phyloP scores from a whole-genome alignment of 2,113 vertebrate species.

The Pygoscelis adeliae region DNA sequence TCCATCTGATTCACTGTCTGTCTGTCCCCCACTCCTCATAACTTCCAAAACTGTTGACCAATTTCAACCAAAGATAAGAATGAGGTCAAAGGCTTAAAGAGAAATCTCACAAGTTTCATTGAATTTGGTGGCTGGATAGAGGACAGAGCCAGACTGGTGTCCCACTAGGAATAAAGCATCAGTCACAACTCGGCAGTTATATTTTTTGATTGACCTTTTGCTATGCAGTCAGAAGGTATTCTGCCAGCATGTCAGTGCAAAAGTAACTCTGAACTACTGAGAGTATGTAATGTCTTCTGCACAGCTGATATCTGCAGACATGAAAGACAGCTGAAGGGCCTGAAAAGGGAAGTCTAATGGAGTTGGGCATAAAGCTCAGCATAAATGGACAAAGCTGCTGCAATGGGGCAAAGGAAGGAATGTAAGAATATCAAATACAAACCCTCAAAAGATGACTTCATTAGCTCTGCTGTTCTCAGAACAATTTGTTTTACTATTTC shows the following conservation, averaged over 20 bases:
- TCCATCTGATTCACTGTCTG: neutral
- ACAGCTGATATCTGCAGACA: neutral
- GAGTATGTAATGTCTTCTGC: neutral
- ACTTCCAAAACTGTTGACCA: neutral
- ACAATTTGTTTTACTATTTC: neutral
- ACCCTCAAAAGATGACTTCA: neutral
- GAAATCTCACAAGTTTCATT: neutral
- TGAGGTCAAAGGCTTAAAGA: neutral
- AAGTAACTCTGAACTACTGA: neutral
- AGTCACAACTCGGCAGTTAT: neutral
- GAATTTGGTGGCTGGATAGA: neutral
- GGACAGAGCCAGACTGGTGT: neutral
- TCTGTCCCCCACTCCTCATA: neutral
- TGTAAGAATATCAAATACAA: neutral
- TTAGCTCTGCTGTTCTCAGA: neutral
- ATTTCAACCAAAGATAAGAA: neutral
- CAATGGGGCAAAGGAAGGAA: neutral
- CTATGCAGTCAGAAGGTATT: neutral
- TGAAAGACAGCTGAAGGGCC: neutral
- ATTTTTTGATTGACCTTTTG: neutral
- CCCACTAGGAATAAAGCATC: neutral
- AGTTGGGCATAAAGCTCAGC: neutral
- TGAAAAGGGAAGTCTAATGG: neutral
- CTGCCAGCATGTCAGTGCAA: neutral
- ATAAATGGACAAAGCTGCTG: neutral